These are phyloP conservation scores for Sapajus apella DNA, from an alignment of 2,113 vertebrate species.

Conservation along the genomic window DNA sequence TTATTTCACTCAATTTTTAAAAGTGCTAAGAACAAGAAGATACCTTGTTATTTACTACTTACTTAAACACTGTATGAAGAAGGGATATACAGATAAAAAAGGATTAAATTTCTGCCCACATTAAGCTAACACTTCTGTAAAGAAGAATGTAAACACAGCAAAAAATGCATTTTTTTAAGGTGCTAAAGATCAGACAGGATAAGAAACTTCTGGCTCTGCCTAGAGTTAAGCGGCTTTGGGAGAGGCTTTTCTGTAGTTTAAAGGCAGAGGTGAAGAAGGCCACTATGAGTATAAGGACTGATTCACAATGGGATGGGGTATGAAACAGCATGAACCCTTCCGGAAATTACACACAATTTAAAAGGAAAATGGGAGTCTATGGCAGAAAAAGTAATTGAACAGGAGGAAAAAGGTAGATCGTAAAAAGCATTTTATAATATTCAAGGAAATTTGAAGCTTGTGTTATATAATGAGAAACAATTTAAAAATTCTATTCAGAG, in stretches of 20 bases:
- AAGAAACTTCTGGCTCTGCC: not conserved
- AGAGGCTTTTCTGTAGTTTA: not conserved
- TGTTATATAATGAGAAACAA: not conserved
- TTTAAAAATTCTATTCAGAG: not conserved
- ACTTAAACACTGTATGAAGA: not conserved
- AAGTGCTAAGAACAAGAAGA: not conserved
- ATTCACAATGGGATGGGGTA: fast-evolving
- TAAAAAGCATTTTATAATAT: not conserved
- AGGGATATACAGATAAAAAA: not conserved
- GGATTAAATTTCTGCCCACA: not conserved
- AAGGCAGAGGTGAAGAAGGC: not conserved
- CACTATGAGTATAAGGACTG: not conserved
- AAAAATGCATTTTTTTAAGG: not conserved
- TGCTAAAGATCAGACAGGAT: not conserved
- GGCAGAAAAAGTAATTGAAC: not conserved
- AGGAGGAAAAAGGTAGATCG: not conserved
- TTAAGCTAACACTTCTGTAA: not conserved
- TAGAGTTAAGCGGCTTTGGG: not conserved
- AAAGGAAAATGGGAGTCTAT: not conserved
- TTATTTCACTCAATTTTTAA: not conserved
- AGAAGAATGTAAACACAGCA: not conserved
- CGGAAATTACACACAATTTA: not conserved
- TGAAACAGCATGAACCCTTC: fast-evolving
- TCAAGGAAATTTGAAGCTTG: not conserved
- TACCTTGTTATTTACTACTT: not conserved